Conservation (phyloP, 2,113 vertebrate species). For the Hassar affinis region DNA sequence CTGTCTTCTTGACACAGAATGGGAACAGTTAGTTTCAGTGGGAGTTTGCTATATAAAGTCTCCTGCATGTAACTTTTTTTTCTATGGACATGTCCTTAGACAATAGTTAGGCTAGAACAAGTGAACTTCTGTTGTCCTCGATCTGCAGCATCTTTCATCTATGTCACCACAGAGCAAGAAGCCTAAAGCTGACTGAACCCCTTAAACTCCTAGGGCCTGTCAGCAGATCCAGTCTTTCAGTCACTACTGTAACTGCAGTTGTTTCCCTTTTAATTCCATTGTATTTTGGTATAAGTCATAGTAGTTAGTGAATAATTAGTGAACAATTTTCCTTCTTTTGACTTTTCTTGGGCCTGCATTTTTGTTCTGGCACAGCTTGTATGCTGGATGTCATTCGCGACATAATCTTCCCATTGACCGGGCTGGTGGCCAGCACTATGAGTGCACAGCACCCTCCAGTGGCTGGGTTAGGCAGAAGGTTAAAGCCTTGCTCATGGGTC, state of each 20-base stretch:
- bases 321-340: neutral
- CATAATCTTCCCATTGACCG: no score
- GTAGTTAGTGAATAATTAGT: neutral
- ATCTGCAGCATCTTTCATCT: neutral
- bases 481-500: no score
- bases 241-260: neutral
- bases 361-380: no score
- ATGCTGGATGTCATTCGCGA: no score
- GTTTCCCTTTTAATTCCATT: neutral
- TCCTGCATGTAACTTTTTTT: neutral
- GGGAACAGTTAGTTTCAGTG: conserved; percentile 24
- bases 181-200: neutral
- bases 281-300: neutral
- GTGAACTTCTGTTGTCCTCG: neutral
- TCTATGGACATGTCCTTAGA: neutral
- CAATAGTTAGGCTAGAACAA: neutral
- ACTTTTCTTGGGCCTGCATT: no score
- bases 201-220: neutral
- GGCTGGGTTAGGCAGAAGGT: no score
- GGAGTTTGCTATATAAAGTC: conserved; percentile 9
- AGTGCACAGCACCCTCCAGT: no score
- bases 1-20: neutral
- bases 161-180: neutral
- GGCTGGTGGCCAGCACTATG: no score
- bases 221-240: neutral